Conservation (phyloP, 2,888 invertebrate genomes). For the Pyrrhia umbra region DNA sequence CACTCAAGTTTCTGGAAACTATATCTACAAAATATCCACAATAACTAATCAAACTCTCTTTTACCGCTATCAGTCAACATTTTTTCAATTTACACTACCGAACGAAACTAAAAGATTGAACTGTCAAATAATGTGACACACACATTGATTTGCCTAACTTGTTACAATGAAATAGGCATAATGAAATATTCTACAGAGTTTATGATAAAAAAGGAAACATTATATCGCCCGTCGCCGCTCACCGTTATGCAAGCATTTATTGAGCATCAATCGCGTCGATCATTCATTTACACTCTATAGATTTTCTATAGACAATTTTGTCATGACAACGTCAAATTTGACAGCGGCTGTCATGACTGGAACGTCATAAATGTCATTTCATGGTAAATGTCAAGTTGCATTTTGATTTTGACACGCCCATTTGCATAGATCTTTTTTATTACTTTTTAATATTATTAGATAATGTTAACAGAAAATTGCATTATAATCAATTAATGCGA, state of each 20-base stretch:
- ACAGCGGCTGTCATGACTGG: slow-evolving; percentile 40
- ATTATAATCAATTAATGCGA: slow-evolving; percentile 28
- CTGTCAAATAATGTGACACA: slow-evolving; percentile 68
- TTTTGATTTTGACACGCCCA: slow-evolving; percentile 21
- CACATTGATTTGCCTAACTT: slow-evolving; percentile 63
- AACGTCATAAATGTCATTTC: slow-evolving; percentile 47
- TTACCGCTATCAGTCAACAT: slow-evolving; percentile 54
- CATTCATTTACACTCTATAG: slow-evolving; percentile 26
- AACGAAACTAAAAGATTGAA: slow-evolving; percentile 32
- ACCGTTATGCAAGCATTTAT: slow-evolving; percentile 61
- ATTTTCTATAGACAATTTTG: slow-evolving; percentile 33
- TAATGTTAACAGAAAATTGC: slow-evolving; percentile 14
- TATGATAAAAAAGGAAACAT: slow-evolving; percentile 76
- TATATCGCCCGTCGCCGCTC: slow-evolving; percentile 66
- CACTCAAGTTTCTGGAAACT: slow-evolving; percentile 16
- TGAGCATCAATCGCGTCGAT: slow-evolving; percentile 63
- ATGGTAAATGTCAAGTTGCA: slow-evolving; percentile 6
- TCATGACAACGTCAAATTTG: slow-evolving; percentile 49
- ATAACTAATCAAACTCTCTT: slow-evolving; percentile 13
- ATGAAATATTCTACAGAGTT: slow-evolving; percentile 79
- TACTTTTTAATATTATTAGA: slow-evolving; percentile 8
- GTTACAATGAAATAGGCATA: slow-evolving; percentile 82
- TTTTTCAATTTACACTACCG: slow-evolving; percentile 39
- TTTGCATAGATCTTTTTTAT: neutral
- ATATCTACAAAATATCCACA: slow-evolving; percentile 26